Evolutionary conservation across 1,140 invertebrate species (phyloP).

Genomic region (Sinonovacula constricta): DNA sequence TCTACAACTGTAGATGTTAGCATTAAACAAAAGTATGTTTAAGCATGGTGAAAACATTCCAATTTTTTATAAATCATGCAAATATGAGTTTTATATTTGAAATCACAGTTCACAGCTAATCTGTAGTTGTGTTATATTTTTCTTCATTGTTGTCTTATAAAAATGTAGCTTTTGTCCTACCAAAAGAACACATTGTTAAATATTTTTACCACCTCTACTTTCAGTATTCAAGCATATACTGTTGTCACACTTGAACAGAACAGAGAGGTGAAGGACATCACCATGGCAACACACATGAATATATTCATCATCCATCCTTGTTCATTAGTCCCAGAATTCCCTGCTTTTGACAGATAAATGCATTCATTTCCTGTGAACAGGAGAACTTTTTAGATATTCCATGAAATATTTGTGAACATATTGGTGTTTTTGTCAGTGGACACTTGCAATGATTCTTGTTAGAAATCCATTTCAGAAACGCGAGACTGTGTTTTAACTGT

Average conservation of each 20-base stretch:
- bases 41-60: background rate
- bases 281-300: background rate
- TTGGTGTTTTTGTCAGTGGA: background rate
- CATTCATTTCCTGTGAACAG: too few relatives aligned
- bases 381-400: background rate
- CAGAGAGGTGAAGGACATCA: constrained; percentile 58
- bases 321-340: background rate
- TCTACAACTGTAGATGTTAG: too few relatives aligned
- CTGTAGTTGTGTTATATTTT: background rate
- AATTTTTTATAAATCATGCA: background rate
- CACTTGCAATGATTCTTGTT: too few relatives aligned
- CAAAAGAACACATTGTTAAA: background rate
- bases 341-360: background rate
- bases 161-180: background rate
- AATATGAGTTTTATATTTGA: background rate
- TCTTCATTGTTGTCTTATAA: background rate
- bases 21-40: too few relatives aligned
- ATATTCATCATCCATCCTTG: background rate
- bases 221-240: constrained; percentile 62
- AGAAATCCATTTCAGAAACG: too few relatives aligned
- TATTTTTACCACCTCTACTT: constrained; percentile 35
- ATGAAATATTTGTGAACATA: background rate
- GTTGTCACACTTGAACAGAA: constrained; percentile 64
- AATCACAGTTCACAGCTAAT: background rate
- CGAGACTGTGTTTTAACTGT: too few relatives aligned